Percentiles rank a stretch among this genome's conserved stretches.
Conservation (phyloP, 2,888 invertebrate genomes). For the Rhagonycha lutea region DNA sequence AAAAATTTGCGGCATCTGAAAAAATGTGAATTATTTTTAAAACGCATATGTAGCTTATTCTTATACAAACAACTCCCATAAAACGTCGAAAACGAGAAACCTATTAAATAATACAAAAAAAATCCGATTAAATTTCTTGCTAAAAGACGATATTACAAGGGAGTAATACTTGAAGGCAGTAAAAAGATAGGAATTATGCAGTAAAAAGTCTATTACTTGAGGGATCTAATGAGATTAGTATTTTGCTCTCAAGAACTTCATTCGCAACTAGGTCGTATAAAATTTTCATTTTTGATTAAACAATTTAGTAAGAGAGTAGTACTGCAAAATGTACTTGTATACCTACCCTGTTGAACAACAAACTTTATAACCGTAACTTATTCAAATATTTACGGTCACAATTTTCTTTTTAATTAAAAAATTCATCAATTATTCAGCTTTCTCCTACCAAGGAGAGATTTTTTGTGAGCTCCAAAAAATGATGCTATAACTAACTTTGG, state of each 20-base stretch:
- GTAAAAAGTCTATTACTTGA: slow-evolving; percentile 18
- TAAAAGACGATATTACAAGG: slow-evolving; percentile 15
- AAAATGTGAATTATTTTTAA: background rate
- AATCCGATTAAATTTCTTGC: slow-evolving; percentile 10
- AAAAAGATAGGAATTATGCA: slow-evolving; percentile 19
- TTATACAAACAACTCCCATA: background rate
- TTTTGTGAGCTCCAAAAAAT: too few relatives aligned
- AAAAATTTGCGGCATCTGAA: background rate
- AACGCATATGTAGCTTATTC: background rate
- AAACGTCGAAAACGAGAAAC: background rate
- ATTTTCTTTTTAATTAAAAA: background rate
- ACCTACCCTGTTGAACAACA: background rate
- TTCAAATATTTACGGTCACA: background rate
- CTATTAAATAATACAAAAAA: slow-evolving; percentile 13
- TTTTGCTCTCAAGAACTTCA: background rate
- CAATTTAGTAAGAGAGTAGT: background rate
- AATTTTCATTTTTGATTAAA: background rate
- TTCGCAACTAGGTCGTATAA: background rate
- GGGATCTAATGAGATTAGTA: slow-evolving; percentile 14
- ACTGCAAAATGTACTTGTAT: background rate
- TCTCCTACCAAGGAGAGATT: background rate
- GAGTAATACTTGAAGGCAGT: slow-evolving; percentile 8
- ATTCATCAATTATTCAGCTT: background rate
- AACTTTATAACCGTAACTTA: background rate
- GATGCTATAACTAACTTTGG: too few relatives aligned